Evolutionary conservation across 2,797 vertebrate species (phyloP).

Genomic region (Borostomias antarcticus): DNA sequence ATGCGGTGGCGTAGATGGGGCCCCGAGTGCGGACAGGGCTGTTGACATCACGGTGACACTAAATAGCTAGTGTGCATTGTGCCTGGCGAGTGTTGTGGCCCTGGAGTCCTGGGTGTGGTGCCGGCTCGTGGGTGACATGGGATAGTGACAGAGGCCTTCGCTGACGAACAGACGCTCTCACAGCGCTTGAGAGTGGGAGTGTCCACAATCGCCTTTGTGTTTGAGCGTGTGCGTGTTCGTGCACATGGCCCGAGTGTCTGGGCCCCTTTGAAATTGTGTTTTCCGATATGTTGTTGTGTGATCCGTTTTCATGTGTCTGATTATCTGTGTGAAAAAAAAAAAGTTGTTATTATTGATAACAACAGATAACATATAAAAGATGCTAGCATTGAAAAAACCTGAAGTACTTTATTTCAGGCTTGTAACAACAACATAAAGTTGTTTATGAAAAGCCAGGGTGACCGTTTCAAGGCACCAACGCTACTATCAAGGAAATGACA

Average conservation of each 20-base stretch:
- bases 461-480: background rate
- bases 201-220: constrained; percentile 23
- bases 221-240: background rate
- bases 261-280: too few relatives aligned
- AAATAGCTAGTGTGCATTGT: constrained; percentile 26
- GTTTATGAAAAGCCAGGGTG: background rate
- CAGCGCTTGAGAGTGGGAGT: constrained; percentile 40
- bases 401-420: too few relatives aligned
- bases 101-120: constrained; percentile 44
- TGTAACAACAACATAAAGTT: background rate
- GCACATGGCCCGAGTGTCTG: too few relatives aligned
- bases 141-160: constrained; percentile 42
- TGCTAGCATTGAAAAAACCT: too few relatives aligned
- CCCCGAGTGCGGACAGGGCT: constrained; percentile 7
- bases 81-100: constrained; percentile 8
- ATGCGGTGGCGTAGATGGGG: too few relatives aligned
- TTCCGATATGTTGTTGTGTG: background rate
- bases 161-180: constrained; percentile 43
- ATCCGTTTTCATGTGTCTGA: background rate
- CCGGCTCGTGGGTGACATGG: constrained; percentile 38
- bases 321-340: background rate
- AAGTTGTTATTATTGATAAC: too few relatives aligned
- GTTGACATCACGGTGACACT: constrained; percentile 43
- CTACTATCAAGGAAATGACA: too few relatives aligned
- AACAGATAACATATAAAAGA: too few relatives aligned